Percentiles rank a stretch among this genome's conserved stretches.
Evolutionary conservation across 1,140 invertebrate species (phyloP).

Genomic region (Cherax destructor): DNA sequence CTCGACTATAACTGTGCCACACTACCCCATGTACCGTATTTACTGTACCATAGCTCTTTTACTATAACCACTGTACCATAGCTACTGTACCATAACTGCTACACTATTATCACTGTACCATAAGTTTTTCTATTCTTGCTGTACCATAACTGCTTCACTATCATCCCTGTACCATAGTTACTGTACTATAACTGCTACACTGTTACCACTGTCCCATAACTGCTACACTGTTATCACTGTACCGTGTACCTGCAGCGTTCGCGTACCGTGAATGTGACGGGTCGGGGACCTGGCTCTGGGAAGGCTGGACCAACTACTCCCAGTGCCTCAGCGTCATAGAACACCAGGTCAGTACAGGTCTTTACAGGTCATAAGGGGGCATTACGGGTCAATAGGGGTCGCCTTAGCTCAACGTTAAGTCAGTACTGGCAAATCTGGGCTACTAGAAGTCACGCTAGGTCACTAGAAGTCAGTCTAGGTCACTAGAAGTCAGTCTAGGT

Average conservation of each 20-base stretch:
- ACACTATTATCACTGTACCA: no score
- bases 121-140: no score
- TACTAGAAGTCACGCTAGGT: no score
- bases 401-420: neutral
- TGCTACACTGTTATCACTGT: neutral
- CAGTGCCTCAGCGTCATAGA: constrained; percentile 55
- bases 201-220: neutral
- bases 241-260: constrained; percentile 6
- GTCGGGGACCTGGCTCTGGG: constrained; percentile 9
- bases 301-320: constrained; percentile 54
- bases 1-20: neutral
- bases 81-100: neutral
- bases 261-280: constrained; percentile 57
- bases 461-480: neutral
- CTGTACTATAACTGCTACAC: no score
- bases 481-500: neutral
- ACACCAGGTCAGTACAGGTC: constrained; percentile 29
- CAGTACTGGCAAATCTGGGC: no score
- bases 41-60: neutral
- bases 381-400: neutral
- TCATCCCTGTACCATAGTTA: no score
- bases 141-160: no score
- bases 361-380: neutral
- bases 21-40: neutral
- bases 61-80: neutral